A percentile compares a stretch with the other conserved stretches of the same genome.
Evolutionary conservation across 2,113 vertebrate genomes (phyloP).

Genomic region (Megaleporinus macrocephalus): DNA sequence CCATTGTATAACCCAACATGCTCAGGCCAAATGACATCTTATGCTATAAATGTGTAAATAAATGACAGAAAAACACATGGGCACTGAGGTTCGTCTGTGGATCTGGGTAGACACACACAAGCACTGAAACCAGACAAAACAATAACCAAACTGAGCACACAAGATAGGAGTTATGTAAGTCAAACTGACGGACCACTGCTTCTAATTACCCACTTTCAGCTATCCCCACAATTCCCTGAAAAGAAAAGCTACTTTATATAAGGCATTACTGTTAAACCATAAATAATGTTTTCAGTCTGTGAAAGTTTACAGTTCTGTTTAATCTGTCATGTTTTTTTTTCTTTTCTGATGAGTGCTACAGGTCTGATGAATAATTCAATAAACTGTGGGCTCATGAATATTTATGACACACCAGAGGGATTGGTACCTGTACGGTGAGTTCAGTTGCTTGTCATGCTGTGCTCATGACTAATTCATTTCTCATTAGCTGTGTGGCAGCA

Average conservation of each 20-base stretch:
- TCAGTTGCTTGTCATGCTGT: slow-evolving; percentile 14
- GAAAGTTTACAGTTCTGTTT: not conserved
- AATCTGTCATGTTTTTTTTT: not conserved
- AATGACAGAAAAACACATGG: not conserved
- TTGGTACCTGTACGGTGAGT: slow-evolving; percentile 22
- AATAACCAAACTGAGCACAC: slow-evolving; percentile 4
- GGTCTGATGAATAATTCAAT: not conserved
- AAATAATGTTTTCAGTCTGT: slow-evolving; percentile 14
- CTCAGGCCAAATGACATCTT: not conserved
- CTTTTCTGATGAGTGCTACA: not conserved
- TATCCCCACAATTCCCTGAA: slow-evolving; percentile 2
- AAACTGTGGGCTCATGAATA: not conserved
- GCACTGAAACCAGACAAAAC: slow-evolving; percentile 12
- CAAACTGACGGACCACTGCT: slow-evolving; percentile 6
- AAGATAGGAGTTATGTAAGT: slow-evolving; percentile 17
- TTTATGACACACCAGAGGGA: slow-evolving; percentile 3
- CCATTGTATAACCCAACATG: not conserved
- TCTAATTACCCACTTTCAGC: slow-evolving; percentile 31
- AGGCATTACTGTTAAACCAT: slow-evolving; percentile 10
- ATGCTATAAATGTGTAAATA: not conserved
- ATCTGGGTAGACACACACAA: not conserved
- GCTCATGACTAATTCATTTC: slow-evolving; percentile 36
- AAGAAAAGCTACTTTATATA: slow-evolving; percentile 10
- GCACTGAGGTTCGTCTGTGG: not conserved
- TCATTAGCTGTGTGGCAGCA: slow-evolving; percentile 43